A percentile compares a stretch with the other conserved stretches of the same genome.
Conservation (phyloP, 2,888 invertebrate species). For the Eudemis profundana region DNA sequence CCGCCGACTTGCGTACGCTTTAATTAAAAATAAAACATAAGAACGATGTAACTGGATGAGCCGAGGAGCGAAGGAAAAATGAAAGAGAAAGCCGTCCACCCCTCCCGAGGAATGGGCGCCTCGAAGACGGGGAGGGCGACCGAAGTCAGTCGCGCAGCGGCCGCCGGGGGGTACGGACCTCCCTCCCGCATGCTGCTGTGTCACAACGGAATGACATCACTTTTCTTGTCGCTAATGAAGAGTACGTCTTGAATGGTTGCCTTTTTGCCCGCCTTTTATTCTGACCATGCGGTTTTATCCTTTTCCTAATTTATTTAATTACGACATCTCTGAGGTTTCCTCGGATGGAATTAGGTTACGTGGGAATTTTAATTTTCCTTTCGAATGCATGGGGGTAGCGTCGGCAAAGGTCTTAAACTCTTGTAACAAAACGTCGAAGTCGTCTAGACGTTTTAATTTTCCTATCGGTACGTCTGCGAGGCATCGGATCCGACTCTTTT, state of each 20-base stretch:
- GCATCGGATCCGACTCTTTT: conserved; percentile 77
- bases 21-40: conserved; percentile 86
- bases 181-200: conserved; percentile 72
- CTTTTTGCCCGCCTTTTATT: conserved; percentile 68
- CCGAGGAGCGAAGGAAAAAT: conserved; percentile 86
- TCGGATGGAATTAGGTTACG: conserved; percentile 30
- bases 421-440: conserved; percentile 68
- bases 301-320: conserved; percentile 62
- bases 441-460: conserved; percentile 85
- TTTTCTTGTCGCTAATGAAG: conserved; percentile 85
- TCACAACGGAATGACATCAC: conserved; percentile 83
- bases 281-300: conserved; percentile 60
- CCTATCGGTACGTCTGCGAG: conserved; percentile 74
- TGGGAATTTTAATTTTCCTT: conserved; percentile 13
- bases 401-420: conserved; percentile 48
- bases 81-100: conserved; percentile 85
- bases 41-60: conserved; percentile 86
- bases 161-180: conserved; percentile 75
- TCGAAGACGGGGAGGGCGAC: conserved; percentile 61
- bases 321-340: conserved; percentile 48
- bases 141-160: conserved; percentile 79
- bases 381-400: conserved; percentile 2
- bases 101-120: conserved; percentile 60
- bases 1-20: conserved; percentile 85
- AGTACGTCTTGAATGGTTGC: conserved; percentile 77